Evolutionary conservation across 2,113 vertebrate genomes (phyloP), one percentile per base, ranked within the genome.

Genomic region (Fulica atra): DNA sequence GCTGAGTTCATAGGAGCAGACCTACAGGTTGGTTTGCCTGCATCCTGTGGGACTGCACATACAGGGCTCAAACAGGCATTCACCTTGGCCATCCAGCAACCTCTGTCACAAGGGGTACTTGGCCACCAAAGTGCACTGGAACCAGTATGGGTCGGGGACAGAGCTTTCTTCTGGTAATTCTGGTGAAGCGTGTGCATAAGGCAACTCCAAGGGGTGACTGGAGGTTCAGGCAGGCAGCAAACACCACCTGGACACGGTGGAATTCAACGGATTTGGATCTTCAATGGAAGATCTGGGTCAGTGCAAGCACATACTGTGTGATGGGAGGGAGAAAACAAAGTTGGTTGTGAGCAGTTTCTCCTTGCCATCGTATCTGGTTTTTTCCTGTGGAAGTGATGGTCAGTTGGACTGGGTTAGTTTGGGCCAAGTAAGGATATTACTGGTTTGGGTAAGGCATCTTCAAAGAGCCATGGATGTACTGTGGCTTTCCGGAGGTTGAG

Each of bases 101-200:
- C 31, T 42, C 46, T 36, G 70, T 70, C 51, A 26, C 24, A n/a
- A 83, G 42, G 77, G 51, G 66, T 66, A 25, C 13, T 35, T 85
- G 2, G 4, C 19, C 40, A 72, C 3, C n/a, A 24, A 57, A 60
- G 61, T 29, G 17, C 13, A 50, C 26, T 28, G 50, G 36, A 68
- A 51, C 25, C 35, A 33, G 16, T 12, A 17, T 17, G 35, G 40
- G 33, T 7, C 17, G 38, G 53, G 21, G 48, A 9, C 29, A 60
- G 50, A 82, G 28, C 15, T 68, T 81, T 66, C 69, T 83, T 48
- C n/a, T 29, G 11, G 26, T 42, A 21, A 35, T 9, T 6, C 29
- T 81, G 33, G 35, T 51, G 72, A 60, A 72, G 23, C 0, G 0
- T 23, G 35, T 54, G 5, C 2, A 0, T 50, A 57, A 46, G 40